Conservation (phyloP, 2,888 invertebrate genomes). For the Eristalis arbustorum region DNA sequence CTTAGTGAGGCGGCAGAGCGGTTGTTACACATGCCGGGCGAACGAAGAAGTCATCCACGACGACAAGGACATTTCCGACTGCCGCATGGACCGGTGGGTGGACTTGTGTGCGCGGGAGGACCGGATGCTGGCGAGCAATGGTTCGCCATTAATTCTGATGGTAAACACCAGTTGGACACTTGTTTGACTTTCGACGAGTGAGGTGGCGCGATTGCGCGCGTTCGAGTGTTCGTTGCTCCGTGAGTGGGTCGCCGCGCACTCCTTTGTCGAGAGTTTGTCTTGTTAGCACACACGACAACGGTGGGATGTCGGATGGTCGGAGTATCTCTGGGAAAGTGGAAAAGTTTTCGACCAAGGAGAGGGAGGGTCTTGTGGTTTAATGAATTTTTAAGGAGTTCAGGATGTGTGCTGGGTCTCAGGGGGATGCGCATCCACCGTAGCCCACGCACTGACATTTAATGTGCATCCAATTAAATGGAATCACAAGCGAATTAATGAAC, state of each 20-base stretch:
- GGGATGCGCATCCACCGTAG: not conserved
- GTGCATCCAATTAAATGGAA: not conserved
- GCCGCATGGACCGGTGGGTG: not conserved
- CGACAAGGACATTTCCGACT: conserved; percentile 18
- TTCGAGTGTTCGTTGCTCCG: not conserved
- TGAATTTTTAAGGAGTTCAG: not conserved
- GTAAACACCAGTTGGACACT: conserved; percentile 66
- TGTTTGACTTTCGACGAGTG: conserved; percentile 65
- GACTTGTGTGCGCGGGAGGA: not conserved
- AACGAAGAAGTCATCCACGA: not conserved
- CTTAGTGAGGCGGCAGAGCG: not conserved
- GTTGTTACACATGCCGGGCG: not conserved
- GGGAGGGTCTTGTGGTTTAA: conserved; percentile 32
- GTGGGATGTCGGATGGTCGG: conserved; percentile 5
- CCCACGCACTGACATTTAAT: not conserved
- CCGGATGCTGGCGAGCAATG: conserved; percentile 1
- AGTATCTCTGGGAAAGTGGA: conserved; percentile 3
- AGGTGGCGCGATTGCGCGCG: conserved; percentile 19
- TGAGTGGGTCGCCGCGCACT: conserved; percentile 5
- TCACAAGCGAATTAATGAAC: not conserved
- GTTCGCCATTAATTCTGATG: conserved; percentile 49
- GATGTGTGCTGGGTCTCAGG: not conserved
- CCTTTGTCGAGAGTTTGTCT: not conserved
- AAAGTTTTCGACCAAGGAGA: conserved; percentile 10
- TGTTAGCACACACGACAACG: conserved; percentile 8